Conservation (phyloP, 2,888 invertebrate genomes). For the Morpho deidamia region DNA sequence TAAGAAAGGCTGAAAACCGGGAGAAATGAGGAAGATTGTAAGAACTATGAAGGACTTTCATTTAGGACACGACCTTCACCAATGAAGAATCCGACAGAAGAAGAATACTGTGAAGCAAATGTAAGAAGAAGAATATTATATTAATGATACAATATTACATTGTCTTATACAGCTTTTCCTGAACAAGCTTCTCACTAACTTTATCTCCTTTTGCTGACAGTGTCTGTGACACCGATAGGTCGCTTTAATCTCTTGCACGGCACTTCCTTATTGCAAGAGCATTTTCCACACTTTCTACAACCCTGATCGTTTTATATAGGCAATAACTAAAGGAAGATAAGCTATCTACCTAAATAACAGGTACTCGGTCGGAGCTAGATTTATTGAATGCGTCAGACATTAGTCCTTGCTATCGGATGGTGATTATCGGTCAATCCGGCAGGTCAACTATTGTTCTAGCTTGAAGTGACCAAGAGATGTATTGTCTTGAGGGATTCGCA, state of each 20-base stretch:
- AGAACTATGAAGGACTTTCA: too few relatives aligned
- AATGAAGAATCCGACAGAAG: too few relatives aligned
- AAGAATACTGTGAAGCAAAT: too few relatives aligned
- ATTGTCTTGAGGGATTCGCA: neutral
- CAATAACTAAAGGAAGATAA: conserved; percentile 36
- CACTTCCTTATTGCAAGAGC: conserved; percentile 24
- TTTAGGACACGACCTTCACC: too few relatives aligned
- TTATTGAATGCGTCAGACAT: conserved; percentile 34
- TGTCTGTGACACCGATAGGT: conserved; percentile 18
- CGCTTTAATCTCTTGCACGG: conserved; percentile 16
- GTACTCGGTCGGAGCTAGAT: conserved; percentile 31
- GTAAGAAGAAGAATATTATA: too few relatives aligned
- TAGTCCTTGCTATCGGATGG: conserved; percentile 34
- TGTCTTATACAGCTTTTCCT: too few relatives aligned
- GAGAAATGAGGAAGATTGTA: too few relatives aligned
- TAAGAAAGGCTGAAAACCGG: too few relatives aligned
- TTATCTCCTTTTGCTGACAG: neutral
- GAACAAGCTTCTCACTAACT: too few relatives aligned
- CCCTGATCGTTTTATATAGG: conserved; percentile 28
- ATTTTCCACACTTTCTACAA: conserved; percentile 27
- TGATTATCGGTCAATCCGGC: conserved; percentile 39
- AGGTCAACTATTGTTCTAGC: conserved; percentile 36
- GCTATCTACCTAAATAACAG: conserved; percentile 36
- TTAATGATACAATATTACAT: too few relatives aligned
- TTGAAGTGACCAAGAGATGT: conserved; percentile 10